A percentile compares a stretch with the other conserved stretches of the same genome.
Conservation (phyloP, 2,113 vertebrate species). For the Fukomys damarensis region DNA sequence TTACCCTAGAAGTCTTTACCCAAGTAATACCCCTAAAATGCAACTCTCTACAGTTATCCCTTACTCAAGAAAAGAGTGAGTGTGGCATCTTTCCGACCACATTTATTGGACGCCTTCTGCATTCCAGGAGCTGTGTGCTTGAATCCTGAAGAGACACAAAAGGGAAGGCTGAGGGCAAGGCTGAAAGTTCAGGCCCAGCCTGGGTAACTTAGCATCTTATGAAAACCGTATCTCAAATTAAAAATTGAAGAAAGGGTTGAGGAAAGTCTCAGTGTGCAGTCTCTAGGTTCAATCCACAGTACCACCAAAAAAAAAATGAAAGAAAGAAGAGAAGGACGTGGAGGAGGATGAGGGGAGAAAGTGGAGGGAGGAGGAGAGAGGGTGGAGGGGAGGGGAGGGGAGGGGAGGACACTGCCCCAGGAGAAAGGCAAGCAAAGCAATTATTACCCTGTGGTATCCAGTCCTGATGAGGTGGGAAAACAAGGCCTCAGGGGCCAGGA, state of each 20-base stretch:
- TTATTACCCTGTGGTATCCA: neutral
- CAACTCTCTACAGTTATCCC: neutral
- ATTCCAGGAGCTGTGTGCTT: neutral
- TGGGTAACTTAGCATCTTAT: neutral
- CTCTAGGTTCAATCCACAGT: neutral
- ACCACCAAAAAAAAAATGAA: neutral
- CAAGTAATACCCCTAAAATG: neutral
- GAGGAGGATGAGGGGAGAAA: rapidly evolving
- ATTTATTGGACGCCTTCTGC: neutral
- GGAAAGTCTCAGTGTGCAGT: neutral
- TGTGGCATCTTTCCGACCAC: neutral
- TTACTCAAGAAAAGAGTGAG: neutral
- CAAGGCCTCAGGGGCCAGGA: neutral
- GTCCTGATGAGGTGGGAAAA: neutral
- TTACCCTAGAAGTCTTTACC: neutral
- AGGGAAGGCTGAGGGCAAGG: neutral
- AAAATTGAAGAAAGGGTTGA: neutral
- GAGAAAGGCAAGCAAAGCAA: neutral
- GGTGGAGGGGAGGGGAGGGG: rapidly evolving
- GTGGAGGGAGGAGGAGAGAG: rapidly evolving
- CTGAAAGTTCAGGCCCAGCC: neutral
- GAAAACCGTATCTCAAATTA: neutral
- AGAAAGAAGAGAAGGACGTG: neutral
- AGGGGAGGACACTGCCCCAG: neutral
- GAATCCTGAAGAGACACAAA: neutral